These are phyloP conservation scores for Pecten maximus DNA, from an alignment of 2,888 invertebrate genomes.

Conservation along the genomic window DNA sequence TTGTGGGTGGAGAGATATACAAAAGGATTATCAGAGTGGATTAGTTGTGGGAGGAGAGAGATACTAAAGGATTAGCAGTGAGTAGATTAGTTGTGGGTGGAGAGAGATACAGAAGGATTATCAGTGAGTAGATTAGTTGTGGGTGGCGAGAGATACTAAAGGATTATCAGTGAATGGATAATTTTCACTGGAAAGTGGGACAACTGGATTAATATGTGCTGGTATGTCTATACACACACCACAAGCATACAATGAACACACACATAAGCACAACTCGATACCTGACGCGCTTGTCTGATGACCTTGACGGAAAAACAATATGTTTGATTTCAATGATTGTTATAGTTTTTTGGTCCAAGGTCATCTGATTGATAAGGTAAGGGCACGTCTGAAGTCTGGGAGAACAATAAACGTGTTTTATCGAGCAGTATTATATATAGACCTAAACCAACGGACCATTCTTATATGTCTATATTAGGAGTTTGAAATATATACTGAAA, in stretches of 20 bases:
- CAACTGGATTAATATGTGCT: background rate
- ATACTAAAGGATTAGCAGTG: no score
- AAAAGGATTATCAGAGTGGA: no score
- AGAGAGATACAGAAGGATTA: no score
- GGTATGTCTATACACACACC: background rate
- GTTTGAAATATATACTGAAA: background rate
- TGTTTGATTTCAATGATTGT: background rate
- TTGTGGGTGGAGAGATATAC: no score
- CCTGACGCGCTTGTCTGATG: background rate
- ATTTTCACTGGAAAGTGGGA: background rate
- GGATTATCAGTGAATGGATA: background rate
- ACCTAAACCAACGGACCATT: background rate
- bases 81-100: no score
- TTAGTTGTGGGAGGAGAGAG: no score
- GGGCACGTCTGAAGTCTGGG: background rate
- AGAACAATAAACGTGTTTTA: background rate
- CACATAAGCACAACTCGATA: background rate
- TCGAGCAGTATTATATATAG: background rate
- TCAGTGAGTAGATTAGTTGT: background rate
- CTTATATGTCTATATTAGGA: background rate
- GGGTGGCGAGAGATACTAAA: background rate
- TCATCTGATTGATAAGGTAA: background rate
- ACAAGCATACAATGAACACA: background rate
- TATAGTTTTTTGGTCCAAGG: background rate
- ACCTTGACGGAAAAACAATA: slow-evolving; percentile 5